A percentile compares a stretch with the other conserved stretches of the same genome.
Evolutionary conservation across 2,797 vertebrate species (phyloP).

Genomic region (Onychomys arenicola): DNA sequence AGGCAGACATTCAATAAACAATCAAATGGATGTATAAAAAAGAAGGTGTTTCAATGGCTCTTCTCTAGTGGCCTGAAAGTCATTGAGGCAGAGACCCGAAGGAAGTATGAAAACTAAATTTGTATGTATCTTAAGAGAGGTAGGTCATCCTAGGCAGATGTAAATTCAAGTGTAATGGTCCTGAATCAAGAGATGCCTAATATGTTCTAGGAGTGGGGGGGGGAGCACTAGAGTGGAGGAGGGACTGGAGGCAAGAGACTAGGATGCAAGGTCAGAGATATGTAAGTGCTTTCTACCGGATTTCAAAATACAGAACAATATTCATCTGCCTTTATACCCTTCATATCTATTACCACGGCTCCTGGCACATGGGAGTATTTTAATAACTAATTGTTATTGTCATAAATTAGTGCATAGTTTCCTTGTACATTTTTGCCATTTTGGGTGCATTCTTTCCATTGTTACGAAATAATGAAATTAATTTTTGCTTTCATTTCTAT

Average conservation of each 20-base stretch:
- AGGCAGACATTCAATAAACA: neutral
- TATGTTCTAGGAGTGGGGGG: neutral
- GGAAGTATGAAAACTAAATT: neutral
- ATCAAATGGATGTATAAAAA: neutral
- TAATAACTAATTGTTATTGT: neutral
- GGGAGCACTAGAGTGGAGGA: neutral
- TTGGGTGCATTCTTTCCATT: neutral
- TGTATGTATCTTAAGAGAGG: neutral
- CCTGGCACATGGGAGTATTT: neutral
- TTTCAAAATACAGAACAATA: neutral
- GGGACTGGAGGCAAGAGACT: neutral
- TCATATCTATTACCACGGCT: neutral
- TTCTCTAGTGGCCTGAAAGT: neutral
- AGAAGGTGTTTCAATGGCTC: neutral
- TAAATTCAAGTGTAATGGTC: neutral
- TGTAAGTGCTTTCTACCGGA: neutral
- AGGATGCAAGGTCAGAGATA: neutral
- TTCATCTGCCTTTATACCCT: neutral
- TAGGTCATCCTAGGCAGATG: neutral
- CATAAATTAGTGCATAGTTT: neutral
- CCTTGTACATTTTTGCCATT: neutral
- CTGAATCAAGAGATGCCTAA: neutral
- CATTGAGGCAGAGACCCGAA: neutral
- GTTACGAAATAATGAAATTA: neutral
- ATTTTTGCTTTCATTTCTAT: constrained; percentile 34